Evolutionary conservation across 2,888 invertebrate species (phyloP).

Genomic region (Lathronympha strigana): DNA sequence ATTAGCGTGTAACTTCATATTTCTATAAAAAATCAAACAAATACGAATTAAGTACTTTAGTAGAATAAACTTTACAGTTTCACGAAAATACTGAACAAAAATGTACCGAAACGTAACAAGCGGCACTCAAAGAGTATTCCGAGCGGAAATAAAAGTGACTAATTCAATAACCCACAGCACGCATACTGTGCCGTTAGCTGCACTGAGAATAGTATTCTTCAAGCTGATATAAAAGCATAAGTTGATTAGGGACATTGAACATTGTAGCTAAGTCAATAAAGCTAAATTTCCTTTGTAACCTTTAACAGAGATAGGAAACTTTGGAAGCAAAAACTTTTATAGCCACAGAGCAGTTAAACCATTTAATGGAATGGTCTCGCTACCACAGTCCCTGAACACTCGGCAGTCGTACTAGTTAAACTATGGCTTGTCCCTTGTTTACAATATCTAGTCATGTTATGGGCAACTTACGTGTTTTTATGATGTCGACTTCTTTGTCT

Average conservation of each 20-base stretch:
- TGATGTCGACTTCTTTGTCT: slow-evolving; percentile 14
- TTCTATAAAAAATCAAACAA: too few relatives aligned
- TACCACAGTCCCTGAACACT: slow-evolving; percentile 30
- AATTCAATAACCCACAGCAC: slow-evolving; percentile 34
- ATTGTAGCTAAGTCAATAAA: background rate
- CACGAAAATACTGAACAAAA: background rate
- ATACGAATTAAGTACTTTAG: background rate
- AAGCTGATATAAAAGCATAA: background rate
- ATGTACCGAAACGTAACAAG: background rate
- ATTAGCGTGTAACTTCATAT: too few relatives aligned
- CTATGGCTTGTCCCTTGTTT: slow-evolving; percentile 34
- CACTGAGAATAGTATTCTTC: background rate
- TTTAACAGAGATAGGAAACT: background rate
- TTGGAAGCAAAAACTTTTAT: slow-evolving; percentile 16
- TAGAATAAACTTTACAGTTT: background rate
- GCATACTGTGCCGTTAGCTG: slow-evolving; percentile 19
- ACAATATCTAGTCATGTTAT: slow-evolving; percentile 33
- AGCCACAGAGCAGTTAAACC: slow-evolving; percentile 36
- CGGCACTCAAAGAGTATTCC: slow-evolving; percentile 3
- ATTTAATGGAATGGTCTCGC: slow-evolving; percentile 19
- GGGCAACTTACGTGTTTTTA: slow-evolving; percentile 26
- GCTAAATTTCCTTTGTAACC: background rate
- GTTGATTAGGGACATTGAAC: background rate
- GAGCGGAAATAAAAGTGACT: slow-evolving; percentile 31
- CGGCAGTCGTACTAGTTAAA: slow-evolving; percentile 33